Base-by-base conservation (phyloP, 1,140 invertebrate genomes). In the Aphelinus certus region DNA sequence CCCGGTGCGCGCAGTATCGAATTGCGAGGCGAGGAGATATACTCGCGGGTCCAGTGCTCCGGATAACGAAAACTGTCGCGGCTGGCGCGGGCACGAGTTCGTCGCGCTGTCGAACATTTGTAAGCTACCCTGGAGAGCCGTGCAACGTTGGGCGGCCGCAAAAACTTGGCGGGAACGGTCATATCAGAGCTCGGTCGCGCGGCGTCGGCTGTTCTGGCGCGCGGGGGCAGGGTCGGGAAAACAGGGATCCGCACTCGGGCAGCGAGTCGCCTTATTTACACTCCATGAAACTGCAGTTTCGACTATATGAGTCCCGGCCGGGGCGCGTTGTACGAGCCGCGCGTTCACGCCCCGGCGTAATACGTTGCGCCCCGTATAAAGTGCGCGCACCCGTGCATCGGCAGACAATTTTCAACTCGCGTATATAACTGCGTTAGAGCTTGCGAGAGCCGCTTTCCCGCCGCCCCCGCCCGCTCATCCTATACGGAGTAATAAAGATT, bases 181-280 rank as follows among this genome's bases (percentile, higher is more conserved):
- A 26, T 26, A 26, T 26, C 26, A 26, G 0, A 26, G 26, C 26
- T 26, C 26, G 26, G 26, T 26, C 26, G 26, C 26, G 26, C 26
- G 26, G 26, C 26, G 26, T 26, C 26, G 26, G 26, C 26, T 26
- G 26, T 26, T 26, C 26, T 26, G 26, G 26, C 26, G 26, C 26
- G 26, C 26, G 0, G 26, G 26, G 26, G 26, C 26, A 26, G 26
- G 26, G 26, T 26, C 26, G 26, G 26, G 70, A 62, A 73, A 75
- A 78, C 77, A 78, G 70, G 77, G 72, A 66, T 78, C 73, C 67
- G 70, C 73, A 78, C 77, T 78, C 64, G 43, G 6, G 5, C 47
- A 51, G 7, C 57, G 26, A 10, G 64, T 47, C 57, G 42, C 51
- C 66, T 75, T 75, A 75, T 75, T 69, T 75, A 75, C 60, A 75